phyloP scores from a whole-genome alignment of 1,140 invertebrate species.

The Zaprionus gabonicus region DNA sequence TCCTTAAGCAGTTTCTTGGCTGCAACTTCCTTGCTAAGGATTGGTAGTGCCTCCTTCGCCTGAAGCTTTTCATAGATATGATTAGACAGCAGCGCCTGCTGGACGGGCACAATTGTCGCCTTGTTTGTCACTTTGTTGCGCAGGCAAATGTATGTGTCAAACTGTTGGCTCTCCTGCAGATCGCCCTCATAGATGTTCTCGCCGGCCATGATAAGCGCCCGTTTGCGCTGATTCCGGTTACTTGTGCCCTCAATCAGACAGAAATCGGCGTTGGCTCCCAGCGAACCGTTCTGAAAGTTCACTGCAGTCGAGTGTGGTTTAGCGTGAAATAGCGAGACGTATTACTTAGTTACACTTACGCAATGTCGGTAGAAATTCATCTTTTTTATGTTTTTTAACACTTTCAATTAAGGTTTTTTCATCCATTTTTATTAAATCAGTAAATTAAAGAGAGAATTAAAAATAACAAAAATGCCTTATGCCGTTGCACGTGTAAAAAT shows the following conservation, averaged over 20 bases:
- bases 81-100: constrained; percentile 67
- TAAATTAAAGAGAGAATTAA: constrained; percentile 5
- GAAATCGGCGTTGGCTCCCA: constrained; percentile 50
- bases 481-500: constrained; percentile 42
- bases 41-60: constrained; percentile 26
- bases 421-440: constrained; percentile 52
- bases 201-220: constrained; percentile 58
- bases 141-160: constrained; percentile 69
- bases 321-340: not conserved
- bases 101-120: constrained; percentile 62
- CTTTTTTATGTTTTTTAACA: constrained; percentile 38
- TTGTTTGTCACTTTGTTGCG: constrained; percentile 70
- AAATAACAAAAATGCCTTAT: constrained; percentile 15
- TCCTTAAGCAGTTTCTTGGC: constrained; percentile 70
- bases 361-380: constrained; percentile 46
- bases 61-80: constrained; percentile 64
- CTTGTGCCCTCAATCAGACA: constrained; percentile 22
- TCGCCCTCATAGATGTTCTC: constrained; percentile 54
- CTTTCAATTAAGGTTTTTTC: constrained; percentile 58
- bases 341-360: constrained; percentile 33
- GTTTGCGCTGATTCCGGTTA: constrained; percentile 28
- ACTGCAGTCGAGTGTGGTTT: constrained; percentile 37
- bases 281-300: constrained; percentile 75
- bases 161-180: constrained; percentile 47
- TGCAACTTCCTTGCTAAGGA: constrained; percentile 60